phyloP scores from a whole-genome alignment of 2,113 vertebrate genomes.

The Ariopsis seemanni region DNA sequence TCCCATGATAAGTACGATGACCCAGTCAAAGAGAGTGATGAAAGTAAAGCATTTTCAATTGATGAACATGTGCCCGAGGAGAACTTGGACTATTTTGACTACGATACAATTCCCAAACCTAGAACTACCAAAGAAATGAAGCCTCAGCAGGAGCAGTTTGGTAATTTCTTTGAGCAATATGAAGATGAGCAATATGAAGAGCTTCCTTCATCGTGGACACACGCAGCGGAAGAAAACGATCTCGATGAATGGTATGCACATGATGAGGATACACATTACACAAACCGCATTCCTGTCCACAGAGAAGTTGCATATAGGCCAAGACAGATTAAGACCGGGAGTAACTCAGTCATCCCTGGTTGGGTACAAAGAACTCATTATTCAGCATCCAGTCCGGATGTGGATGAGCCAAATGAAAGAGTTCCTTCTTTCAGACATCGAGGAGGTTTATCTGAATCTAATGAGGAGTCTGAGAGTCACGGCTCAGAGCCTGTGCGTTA shows the following conservation, averaged over 20 bases:
- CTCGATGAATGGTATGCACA: constrained; percentile 13
- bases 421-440: neutral
- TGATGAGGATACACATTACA: constrained; percentile 20
- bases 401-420: constrained; percentile 1
- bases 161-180: constrained; percentile 1
- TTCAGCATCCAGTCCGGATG: neutral
- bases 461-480: constrained; percentile 1
- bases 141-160: constrained; percentile 26
- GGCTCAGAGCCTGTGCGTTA: neutral
- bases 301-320: constrained; percentile 19
- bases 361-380: neutral
- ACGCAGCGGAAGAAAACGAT: neutral
- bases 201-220: neutral
- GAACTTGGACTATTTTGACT: neutral
- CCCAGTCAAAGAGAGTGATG: neutral
- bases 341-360: neutral
- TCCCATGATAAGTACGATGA: neutral
- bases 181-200: neutral
- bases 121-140: neutral
- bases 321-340: constrained; percentile 16
- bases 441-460: constrained; percentile 10
- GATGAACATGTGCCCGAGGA: neutral
- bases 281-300: neutral
- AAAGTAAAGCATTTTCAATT: neutral
- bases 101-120: neutral